phyloP scores from a whole-genome alignment of 2,888 invertebrate species.

The Melikaiella ostensackeni region DNA sequence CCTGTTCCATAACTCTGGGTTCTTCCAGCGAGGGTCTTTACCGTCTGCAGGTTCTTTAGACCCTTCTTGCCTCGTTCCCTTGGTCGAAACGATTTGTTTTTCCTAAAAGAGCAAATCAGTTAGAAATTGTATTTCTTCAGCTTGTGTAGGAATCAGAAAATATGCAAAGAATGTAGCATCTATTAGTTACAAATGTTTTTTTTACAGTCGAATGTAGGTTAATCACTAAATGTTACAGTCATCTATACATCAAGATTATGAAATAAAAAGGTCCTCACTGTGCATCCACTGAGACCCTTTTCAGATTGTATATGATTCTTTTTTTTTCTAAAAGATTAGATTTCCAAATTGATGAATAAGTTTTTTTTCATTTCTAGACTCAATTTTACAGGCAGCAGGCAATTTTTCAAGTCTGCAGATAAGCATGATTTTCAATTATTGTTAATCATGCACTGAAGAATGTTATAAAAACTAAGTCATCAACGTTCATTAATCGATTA shows the following conservation, averaged over 20 bases:
- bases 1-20: slow-evolving; percentile 79
- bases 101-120: slow-evolving; percentile 81
- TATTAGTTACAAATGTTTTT: neutral
- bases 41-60: slow-evolving; percentile 92
- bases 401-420: slow-evolving; percentile 16
- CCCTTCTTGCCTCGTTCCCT: slow-evolving; percentile 91
- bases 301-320: neutral
- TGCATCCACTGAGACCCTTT: neutral
- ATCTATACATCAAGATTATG: neutral
- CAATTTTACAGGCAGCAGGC: slow-evolving; percentile 25
- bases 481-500: neutral
- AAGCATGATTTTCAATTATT: slow-evolving; percentile 30
- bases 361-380: neutral
- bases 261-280: neutral
- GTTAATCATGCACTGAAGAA: slow-evolving; percentile 19
- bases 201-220: slow-evolving; percentile 8
- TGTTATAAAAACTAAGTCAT: neutral
- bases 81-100: slow-evolving; percentile 95
- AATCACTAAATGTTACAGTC: neutral
- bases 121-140: neutral
- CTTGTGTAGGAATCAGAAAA: neutral
- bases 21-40: slow-evolving; percentile 92
- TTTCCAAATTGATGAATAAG: neutral
- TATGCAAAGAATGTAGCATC: neutral
- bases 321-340: neutral